Evolutionary conservation across 2,797 vertebrate genomes (phyloP).

Genomic region (Crocodylus rhombifer): DNA sequence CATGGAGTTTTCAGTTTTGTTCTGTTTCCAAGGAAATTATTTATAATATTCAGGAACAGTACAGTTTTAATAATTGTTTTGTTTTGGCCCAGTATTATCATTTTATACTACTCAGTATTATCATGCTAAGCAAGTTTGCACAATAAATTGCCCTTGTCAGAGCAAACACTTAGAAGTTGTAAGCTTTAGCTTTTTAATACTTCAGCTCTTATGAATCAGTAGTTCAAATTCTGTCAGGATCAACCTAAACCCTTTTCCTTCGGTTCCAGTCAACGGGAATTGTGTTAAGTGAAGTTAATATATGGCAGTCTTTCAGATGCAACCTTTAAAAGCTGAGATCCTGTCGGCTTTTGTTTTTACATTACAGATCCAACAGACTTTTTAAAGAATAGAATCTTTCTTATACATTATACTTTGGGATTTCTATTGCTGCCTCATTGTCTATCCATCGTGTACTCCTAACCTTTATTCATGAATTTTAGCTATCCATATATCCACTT

Average conservation of each 20-base stretch:
- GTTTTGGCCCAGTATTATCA: neutral
- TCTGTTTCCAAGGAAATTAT: neutral
- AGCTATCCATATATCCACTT: no score
- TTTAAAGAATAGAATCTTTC: neutral
- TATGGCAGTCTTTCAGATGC: neutral
- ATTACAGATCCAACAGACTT: neutral
- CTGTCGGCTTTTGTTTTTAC: neutral
- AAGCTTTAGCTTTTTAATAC: no score
- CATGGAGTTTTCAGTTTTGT: neutral
- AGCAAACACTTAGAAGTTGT: no score
- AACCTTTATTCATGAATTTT: neutral
- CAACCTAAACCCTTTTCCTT: neutral
- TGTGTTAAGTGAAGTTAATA: neutral
- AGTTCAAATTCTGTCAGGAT: neutral
- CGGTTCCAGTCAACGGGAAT: neutral
- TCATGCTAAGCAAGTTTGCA: no score
- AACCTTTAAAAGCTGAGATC: neutral
- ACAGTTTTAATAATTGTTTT: neutral
- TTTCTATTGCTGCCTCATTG: neutral
- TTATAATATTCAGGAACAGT: neutral
- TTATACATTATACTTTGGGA: neutral
- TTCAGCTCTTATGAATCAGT: neutral
- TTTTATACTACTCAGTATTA: no score
- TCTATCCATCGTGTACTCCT: neutral
- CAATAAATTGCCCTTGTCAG: no score